A percentile compares a stretch with the other conserved stretches of the same genome.
phyloP scores from a whole-genome alignment of 64 coral and sea anemone species.

The Hydrozoanthus tunicans region DNA sequence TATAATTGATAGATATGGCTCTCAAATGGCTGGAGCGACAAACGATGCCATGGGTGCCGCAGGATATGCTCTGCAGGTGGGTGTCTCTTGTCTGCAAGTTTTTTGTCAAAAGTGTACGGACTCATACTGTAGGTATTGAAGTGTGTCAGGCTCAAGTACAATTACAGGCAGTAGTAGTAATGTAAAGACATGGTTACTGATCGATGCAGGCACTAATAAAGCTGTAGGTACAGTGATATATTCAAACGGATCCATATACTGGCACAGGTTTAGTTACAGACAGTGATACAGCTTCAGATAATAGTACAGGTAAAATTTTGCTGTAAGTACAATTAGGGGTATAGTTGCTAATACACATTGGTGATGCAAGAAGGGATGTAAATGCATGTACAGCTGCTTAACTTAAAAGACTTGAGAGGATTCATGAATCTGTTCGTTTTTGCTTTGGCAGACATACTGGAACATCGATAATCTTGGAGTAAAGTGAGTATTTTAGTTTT shows the following conservation, averaged over 20 bases:
- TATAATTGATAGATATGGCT: conserved; percentile 19
- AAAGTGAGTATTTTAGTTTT: conserved; percentile 22
- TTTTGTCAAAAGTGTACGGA: background rate
- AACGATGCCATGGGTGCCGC: conserved; percentile 49
- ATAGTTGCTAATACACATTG: no score
- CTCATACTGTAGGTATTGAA: background rate
- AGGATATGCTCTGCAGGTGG: conserved; percentile 38
- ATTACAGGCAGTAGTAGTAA: background rate
- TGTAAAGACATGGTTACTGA: no score
- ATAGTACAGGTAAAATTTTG: background rate
- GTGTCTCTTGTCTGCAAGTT: background rate
- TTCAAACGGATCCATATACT: no score
- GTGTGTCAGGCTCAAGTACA: background rate
- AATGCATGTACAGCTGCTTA: no score
- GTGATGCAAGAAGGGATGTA: no score
- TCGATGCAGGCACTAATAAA: no score
- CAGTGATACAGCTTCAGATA: background rate
- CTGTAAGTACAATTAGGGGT: no score
- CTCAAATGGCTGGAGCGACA: conserved; percentile 41
- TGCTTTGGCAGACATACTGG: conserved; percentile 33
- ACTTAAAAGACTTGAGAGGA: no score
- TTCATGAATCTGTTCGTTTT: no score
- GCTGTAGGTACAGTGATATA: no score
- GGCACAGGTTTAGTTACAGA: no score
- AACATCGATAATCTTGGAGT: conserved; percentile 55